phyloP scores from a whole-genome alignment of 2,888 invertebrate species.

The Melanargia galathea region DNA sequence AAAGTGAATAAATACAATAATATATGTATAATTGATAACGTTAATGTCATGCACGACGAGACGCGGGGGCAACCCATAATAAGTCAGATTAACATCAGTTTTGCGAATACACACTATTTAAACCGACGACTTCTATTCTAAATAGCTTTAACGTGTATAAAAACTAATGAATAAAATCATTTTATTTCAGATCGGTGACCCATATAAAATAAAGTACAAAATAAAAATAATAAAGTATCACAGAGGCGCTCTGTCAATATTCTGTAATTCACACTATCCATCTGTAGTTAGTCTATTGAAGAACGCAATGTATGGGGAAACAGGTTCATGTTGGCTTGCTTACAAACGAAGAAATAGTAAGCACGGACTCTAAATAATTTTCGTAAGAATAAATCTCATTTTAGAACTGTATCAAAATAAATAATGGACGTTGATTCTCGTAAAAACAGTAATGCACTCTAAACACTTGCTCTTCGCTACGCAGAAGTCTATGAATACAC shows the following conservation, averaged over 20 bases:
- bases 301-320: neutral
- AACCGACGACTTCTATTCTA: conserved; percentile 64
- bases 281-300: conserved; percentile 36
- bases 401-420: conserved; percentile 11
- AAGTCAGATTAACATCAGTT: conserved; percentile 53
- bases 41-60: conserved; percentile 63
- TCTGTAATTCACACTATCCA: conserved; percentile 49
- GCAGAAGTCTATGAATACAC: conserved; percentile 49
- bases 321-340: conserved; percentile 14
- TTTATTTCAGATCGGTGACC: too few species aligned
- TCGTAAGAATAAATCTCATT: conserved; percentile 12
- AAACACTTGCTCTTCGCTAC: conserved; percentile 39
- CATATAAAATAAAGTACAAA: too few species aligned
- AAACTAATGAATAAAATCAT: too few species aligned
- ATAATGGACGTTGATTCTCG: conserved; percentile 12
- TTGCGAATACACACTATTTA: conserved; percentile 53
- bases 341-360: conserved; percentile 28
- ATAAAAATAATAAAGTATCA: too few species aligned
- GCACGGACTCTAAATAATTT: conserved; percentile 35
- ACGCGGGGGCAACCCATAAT: conserved; percentile 62
- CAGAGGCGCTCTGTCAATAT: conserved; percentile 68
- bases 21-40: conserved; percentile 66
- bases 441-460: conserved; percentile 30
- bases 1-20: conserved; percentile 80
- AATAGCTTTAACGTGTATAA: conserved; percentile 67